These are phyloP conservation scores for Pseudopleuronectes americanus DNA, from an alignment of 2,797 vertebrate species.

Conservation along the genomic window DNA sequence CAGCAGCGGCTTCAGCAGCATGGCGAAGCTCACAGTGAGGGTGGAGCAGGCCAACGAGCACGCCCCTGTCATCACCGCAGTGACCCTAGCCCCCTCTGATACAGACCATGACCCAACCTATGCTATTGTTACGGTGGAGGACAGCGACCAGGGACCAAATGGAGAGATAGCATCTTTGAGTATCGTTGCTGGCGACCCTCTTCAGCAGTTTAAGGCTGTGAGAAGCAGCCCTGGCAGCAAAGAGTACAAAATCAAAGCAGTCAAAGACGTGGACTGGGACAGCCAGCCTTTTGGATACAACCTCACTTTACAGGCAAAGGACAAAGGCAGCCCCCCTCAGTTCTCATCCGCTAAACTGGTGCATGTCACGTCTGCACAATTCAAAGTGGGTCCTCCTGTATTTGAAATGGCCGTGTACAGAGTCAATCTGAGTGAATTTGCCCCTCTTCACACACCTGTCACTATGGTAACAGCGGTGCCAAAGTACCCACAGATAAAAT, in stretches of 20 bases:
- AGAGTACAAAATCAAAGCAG: conserved; percentile 94
- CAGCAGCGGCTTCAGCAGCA: conserved; percentile 98
- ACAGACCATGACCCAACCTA: conserved; percentile 90
- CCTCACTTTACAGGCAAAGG: conserved; percentile 96
- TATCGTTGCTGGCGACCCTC: conserved; percentile 92
- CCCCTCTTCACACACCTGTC: conserved; percentile 93
- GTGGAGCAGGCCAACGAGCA: conserved; percentile 95
- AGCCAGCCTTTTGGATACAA: conserved; percentile 94
- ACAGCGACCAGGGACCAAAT: conserved; percentile 92
- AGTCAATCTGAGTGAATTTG: conserved; percentile 94
- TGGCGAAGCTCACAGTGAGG: conserved; percentile 92
- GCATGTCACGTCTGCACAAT: conserved; percentile 89
- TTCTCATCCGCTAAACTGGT: conserved; percentile 94
- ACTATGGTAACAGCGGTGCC: conserved; percentile 91
- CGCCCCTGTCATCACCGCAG: conserved; percentile 89
- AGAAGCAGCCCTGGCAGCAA: conserved; percentile 93
- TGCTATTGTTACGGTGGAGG: conserved; percentile 92
- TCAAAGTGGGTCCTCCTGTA: conserved; percentile 88
- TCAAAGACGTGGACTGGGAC: conserved; percentile 91
- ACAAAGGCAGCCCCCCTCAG: conserved; percentile 93
- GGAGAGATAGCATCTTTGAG: conserved; percentile 95
- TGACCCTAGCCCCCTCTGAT: conserved; percentile 87
- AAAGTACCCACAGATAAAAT: conserved; percentile 89
- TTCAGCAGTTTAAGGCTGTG: conserved; percentile 93
- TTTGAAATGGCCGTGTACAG: conserved; percentile 93